Evolutionary conservation across 1,140 invertebrate genomes (phyloP).

Genomic region (Arion vulgaris): DNA sequence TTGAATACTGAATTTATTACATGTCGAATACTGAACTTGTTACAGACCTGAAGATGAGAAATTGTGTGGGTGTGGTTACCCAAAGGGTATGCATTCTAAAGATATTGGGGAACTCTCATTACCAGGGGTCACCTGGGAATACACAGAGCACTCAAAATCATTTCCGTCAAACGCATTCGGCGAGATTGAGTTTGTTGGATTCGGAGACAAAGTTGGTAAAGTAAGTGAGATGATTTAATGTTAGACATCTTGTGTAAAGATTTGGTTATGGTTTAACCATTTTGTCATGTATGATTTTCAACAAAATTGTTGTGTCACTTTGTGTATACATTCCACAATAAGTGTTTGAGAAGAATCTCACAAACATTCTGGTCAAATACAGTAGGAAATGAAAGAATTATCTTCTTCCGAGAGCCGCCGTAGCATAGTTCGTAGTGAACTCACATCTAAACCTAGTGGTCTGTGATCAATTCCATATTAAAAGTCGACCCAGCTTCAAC

Average conservation of each 20-base stretch:
- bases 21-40: neutral
- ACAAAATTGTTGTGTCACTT: constrained; percentile 28
- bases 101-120: neutral
- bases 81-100: constrained; percentile 28
- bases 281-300: neutral
- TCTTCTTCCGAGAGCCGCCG: too few relatives aligned
- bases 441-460: too few relatives aligned
- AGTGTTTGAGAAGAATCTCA: too few relatives aligned
- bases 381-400: too few relatives aligned
- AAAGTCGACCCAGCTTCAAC: too few relatives aligned
- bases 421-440: too few relatives aligned
- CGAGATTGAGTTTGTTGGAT: constrained; percentile 65
- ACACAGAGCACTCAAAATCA: constrained; percentile 37
- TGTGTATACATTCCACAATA: too few relatives aligned
- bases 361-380: too few relatives aligned
- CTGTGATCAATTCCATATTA: too few relatives aligned
- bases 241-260: constrained; percentile 17
- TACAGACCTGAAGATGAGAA: constrained; percentile 25
- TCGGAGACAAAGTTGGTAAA: constrained; percentile 58
- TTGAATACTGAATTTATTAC: too few relatives aligned
- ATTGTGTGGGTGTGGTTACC: constrained; percentile 49
- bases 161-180: constrained; percentile 64
- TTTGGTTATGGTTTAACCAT: neutral
- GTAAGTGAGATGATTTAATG: constrained; percentile 35
- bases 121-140: constrained; percentile 38